Percentiles rank a stretch among this genome's conserved stretches.
phyloP scores from a whole-genome alignment of 2,113 vertebrate genomes.

The Panthera leo region DNA sequence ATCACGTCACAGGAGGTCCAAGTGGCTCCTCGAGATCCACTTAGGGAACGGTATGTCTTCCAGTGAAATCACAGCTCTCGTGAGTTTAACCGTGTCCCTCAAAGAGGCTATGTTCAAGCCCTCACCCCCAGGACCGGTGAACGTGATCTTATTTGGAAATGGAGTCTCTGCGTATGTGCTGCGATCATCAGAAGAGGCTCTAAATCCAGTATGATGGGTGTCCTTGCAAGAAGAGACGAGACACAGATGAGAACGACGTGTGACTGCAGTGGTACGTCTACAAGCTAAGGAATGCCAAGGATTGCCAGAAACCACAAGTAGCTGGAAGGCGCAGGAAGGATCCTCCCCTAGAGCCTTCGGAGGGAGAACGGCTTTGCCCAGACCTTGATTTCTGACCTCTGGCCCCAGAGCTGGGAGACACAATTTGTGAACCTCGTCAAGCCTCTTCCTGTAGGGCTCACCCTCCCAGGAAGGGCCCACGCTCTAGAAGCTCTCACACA shows the following conservation, averaged over 20 bases:
- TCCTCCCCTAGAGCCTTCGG: not conserved
- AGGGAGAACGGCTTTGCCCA: not conserved
- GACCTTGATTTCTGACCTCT: not conserved
- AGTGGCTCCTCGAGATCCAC: no score
- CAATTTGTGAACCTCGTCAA: not conserved
- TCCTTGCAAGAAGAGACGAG: not conserved
- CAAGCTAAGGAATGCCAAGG: not conserved
- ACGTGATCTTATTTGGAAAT: not conserved
- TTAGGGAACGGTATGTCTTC: accelerated
- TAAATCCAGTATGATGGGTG: accelerated
- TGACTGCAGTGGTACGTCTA: not conserved
- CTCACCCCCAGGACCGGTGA: not conserved
- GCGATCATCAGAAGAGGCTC: no score
- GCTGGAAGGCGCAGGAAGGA: not conserved
- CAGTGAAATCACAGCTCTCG: not conserved
- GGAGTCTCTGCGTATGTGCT: not conserved
- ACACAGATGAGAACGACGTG: accelerated
- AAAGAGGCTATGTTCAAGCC: not conserved
- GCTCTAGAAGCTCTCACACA: accelerated
- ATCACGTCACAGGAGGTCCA: accelerated
- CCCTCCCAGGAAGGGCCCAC: not conserved
- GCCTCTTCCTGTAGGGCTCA: not conserved
- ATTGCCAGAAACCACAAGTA: not conserved
- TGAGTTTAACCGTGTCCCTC: not conserved
- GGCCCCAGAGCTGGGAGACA: not conserved